Percentiles rank a stretch among this genome's conserved stretches.
phyloP scores from a whole-genome alignment of 2,797 vertebrate species.

The Sebastes alutus region DNA sequence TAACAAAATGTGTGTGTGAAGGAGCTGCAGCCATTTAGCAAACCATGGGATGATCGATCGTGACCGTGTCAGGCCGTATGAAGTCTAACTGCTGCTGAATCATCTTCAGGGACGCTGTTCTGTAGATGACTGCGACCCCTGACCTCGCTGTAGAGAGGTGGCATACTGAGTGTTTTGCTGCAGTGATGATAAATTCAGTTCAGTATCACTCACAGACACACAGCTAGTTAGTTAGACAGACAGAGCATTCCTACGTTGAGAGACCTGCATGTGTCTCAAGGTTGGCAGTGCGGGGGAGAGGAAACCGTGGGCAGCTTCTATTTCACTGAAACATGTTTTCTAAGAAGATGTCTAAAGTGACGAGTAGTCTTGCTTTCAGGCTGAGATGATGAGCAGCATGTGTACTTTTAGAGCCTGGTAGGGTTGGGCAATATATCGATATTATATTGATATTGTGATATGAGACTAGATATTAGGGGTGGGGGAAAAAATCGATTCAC shows the following conservation, averaged over 20 bases:
- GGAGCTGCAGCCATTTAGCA: neutral
- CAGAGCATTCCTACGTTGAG: neutral
- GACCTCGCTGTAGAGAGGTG: conserved; percentile 1
- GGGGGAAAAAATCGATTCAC: too few species aligned
- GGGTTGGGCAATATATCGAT: too few species aligned
- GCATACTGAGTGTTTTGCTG: neutral
- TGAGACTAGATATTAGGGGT: too few species aligned
- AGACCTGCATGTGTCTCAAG: neutral
- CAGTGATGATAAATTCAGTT: neutral
- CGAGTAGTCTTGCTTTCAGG: neutral
- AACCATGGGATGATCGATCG: neutral
- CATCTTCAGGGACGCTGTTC: neutral
- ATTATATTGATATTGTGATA: too few species aligned
- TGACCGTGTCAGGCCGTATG: neutral
- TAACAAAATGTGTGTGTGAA: neutral
- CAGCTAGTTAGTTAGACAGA: neutral
- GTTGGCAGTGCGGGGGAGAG: neutral
- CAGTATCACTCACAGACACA: neutral
- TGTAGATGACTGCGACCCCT: neutral
- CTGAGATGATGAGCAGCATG: neutral
- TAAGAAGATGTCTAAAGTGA: neutral
- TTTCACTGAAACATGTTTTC: neutral
- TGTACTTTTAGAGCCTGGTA: neutral
- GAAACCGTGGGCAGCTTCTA: conserved; percentile 10
- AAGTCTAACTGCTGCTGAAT: conserved; percentile 8